phyloP scores from a whole-genome alignment of 2,888 invertebrate species.

The Cenopis cana region DNA sequence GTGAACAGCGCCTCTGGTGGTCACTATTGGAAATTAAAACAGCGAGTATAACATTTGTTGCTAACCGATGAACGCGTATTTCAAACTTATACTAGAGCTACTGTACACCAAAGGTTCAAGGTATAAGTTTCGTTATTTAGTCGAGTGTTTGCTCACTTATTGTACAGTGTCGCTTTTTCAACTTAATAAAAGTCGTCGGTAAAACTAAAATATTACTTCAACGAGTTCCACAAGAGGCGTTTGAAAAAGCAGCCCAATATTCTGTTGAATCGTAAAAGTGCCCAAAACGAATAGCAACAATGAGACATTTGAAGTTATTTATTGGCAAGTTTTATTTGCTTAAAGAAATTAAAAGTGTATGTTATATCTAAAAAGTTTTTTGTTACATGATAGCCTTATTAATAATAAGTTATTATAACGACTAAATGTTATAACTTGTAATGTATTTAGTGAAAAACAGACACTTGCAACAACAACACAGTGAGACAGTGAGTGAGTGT shows the following conservation, averaged over 20 bases:
- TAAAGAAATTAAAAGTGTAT: conserved; percentile 67
- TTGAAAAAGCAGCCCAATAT: conserved; percentile 53
- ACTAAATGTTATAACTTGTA: too few species aligned
- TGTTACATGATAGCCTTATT: too few species aligned
- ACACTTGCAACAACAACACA: too few species aligned
- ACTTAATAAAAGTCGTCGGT: conserved; percentile 41
- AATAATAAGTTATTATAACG: too few species aligned
- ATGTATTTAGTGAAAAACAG: too few species aligned
- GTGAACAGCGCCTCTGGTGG: too few species aligned
- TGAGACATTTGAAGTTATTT: conserved; percentile 63
- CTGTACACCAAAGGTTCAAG: not conserved
- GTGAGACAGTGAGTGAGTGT: too few species aligned
- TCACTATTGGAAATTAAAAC: too few species aligned
- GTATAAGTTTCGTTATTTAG: not conserved
- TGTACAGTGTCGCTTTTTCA: conserved; percentile 19
- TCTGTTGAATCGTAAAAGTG: conserved; percentile 61
- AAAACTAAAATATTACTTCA: conserved; percentile 41
- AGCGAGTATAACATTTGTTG: too few species aligned
- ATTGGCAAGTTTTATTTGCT: conserved; percentile 68
- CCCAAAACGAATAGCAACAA: conserved; percentile 66
- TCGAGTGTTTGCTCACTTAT: conserved; percentile 22
- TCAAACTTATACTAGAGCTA: too few species aligned
- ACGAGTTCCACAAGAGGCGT: conserved; percentile 25
- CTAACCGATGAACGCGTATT: too few species aligned
- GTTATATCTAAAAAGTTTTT: conserved; percentile 38